These are phyloP conservation scores for Zapornia atra DNA, from an alignment of 2,113 vertebrate genomes.

Conservation along the genomic window DNA sequence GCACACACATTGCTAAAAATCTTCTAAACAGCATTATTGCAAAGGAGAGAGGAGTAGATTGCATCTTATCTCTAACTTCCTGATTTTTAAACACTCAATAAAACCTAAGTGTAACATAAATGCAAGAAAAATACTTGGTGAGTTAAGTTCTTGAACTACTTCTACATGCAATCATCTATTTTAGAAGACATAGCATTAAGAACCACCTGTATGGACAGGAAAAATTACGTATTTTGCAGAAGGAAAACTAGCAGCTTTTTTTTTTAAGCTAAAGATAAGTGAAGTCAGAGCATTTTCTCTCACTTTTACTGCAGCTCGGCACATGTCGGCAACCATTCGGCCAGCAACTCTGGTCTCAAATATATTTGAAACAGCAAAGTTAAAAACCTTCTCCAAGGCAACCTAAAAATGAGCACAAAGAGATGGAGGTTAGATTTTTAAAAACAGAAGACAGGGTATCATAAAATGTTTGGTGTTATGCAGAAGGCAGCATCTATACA, in stretches of 20 bases:
- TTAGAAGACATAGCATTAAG: not conserved
- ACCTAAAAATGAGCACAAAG: conserved; percentile 77
- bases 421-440: not conserved
- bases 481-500: not conserved
- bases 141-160: not conserved
- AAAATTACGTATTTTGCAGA: not conserved
- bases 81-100: not conserved
- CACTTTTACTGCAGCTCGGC: conserved; percentile 94
- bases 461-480: not conserved
- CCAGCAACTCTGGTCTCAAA: conserved; percentile 97
- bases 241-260: not conserved
- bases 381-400: conserved; percentile 95
- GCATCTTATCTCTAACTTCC: not conserved
- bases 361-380: conserved; percentile 96
- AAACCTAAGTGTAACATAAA: not conserved
- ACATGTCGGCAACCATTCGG: conserved; percentile 98
- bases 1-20: not conserved
- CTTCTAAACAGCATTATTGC: not conserved
- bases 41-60: not conserved
- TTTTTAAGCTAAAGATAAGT: not conserved
- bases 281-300: conserved; percentile 8
- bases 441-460: not conserved
- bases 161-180: not conserved
- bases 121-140: not conserved
- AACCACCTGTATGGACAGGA: not conserved